Evolutionary conservation across 2,797 vertebrate species (phyloP), one percentile per base, ranked within the genome.

Genomic region (Hyperoplus lanceolatus): DNA sequence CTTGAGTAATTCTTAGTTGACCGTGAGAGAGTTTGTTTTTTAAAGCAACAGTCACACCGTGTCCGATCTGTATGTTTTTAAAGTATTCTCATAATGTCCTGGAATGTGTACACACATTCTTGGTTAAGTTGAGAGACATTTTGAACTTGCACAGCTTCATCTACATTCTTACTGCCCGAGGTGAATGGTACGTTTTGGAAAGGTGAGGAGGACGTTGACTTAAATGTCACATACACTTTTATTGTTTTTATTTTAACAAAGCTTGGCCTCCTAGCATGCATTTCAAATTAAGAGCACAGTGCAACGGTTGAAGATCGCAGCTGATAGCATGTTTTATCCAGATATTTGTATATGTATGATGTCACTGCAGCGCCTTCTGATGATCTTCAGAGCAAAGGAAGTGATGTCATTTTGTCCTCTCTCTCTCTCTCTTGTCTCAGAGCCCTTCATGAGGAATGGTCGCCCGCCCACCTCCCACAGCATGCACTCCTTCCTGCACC

Each of bases 401-500:
- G 60, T 60, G 1, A 1, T 43, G 29, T 58, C 56, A 7, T 39
- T 36, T 0, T 29, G 29, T 29, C 29, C 29, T 29, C 29, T 29
- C 29, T 29, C 29, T 29, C 29, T 29, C 56, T 73, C 77, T 62
- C 77, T 59, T 62, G 36, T 90, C 92, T 66, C 95, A 99, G 98
- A 99, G 92, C 98, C 98, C 60, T 99, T 99, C 90, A 98, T 99
- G 96, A 98, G 98, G 95, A 99, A 99, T 87, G 98, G 98, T 90
- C 97, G 97, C 75, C 98, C 98, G 63, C 97, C 98, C 82, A 96
- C 98, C 7, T 99, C 98, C 83, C 98, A 99, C 95, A 99, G 98
- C 87, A 97, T 99, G 97, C 98, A 99, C 93, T 99, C 98, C 64
- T 99, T 99, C 93, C 96, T 99, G 84, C 98, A 99, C 92, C 98